Percentiles rank a stretch among this genome's conserved stretches.
phyloP scores from a whole-genome alignment of 2,888 invertebrate genomes.

The Blomia tropicalis region DNA sequence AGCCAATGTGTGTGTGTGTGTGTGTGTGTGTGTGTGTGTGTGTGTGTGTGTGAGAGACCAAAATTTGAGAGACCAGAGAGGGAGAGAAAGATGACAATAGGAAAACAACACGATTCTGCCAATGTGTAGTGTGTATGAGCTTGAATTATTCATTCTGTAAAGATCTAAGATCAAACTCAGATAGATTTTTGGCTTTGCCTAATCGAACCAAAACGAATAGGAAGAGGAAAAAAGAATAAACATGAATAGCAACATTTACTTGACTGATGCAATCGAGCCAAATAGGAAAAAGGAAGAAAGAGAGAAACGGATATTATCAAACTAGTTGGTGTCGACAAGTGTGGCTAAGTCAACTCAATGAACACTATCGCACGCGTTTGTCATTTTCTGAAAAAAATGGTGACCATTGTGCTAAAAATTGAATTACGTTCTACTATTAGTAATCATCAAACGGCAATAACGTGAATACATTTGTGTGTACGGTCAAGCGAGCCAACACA shows the following conservation, averaged over 20 bases:
- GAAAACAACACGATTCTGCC: not conserved
- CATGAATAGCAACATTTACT: not conserved
- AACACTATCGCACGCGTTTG: too few species aligned
- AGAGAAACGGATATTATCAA: not conserved
- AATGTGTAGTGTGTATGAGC: not conserved
- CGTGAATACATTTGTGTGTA: slow-evolving; percentile 13
- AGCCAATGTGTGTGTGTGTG: too few species aligned
- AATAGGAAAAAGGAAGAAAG: not conserved
- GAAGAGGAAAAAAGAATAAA: not conserved
- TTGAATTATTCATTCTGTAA: not conserved
- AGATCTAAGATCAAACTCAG: not conserved
- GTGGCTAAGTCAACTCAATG: not conserved
- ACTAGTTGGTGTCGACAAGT: not conserved
- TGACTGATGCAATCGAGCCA: not conserved
- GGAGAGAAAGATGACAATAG: not conserved
- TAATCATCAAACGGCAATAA: slow-evolving; percentile 15
- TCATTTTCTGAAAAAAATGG: too few species aligned
- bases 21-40: too few species aligned
- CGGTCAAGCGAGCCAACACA: slow-evolving; percentile 4
- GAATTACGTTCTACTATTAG: not conserved
- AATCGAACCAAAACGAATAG: not conserved
- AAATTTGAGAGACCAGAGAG: too few species aligned
- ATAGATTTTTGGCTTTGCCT: not conserved
- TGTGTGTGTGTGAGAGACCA: too few species aligned
- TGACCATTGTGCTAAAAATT: slow-evolving; percentile 1